Evolutionary conservation across 2,888 invertebrate genomes (phyloP).

Genomic region (Drosophila fulvimacula): DNA sequence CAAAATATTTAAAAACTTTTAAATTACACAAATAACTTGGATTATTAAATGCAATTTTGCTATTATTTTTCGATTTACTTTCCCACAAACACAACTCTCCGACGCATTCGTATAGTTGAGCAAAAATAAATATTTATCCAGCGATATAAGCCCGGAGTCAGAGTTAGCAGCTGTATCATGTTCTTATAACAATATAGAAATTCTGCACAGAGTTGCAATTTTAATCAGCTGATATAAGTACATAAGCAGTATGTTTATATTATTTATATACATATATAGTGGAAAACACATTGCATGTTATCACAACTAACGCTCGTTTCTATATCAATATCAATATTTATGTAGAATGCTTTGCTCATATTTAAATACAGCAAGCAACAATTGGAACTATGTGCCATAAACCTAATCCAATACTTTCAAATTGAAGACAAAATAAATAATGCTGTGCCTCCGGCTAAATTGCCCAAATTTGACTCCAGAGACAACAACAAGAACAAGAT

Average conservation of each 20-base stretch:
- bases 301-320: neutral
- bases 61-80: neutral
- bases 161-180: neutral
- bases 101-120: neutral
- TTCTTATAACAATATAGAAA: neutral
- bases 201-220: neutral
- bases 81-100: neutral
- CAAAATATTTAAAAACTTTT: no score
- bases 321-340: neutral
- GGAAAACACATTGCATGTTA: neutral
- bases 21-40: no score
- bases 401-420: neutral
- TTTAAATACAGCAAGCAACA: neutral
- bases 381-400: neutral
- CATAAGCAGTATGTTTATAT: neutral
- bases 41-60: neutral
- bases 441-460: neutral
- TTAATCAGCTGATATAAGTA: neutral
- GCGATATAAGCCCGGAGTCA: neutral
- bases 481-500: neutral
- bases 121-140: neutral
- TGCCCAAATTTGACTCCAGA: neutral
- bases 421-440: no score
- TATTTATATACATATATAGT: no score
- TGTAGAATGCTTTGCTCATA: neutral